phyloP scores from a whole-genome alignment of 2,113 vertebrate genomes.

The Brachyhypopomus occidentalis region DNA sequence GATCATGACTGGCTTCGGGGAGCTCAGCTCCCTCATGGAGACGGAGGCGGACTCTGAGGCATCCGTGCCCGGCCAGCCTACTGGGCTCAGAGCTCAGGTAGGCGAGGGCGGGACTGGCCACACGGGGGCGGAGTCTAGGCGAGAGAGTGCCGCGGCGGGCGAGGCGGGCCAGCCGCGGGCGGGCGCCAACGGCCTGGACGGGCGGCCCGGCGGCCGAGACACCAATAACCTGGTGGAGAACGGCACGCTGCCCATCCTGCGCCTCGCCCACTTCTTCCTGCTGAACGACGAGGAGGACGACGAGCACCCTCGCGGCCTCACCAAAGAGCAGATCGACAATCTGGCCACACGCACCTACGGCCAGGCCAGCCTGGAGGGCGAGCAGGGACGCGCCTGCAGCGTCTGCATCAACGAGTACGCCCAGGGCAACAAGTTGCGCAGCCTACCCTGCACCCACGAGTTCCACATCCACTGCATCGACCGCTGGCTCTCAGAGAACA shows the following conservation, averaged over 20 bases:
- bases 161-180: slow-evolving; percentile 62
- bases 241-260: slow-evolving; percentile 86
- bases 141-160: slow-evolving; percentile 31
- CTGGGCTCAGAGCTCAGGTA: slow-evolving; percentile 50
- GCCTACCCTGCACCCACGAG: slow-evolving; percentile 89
- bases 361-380: slow-evolving; percentile 80
- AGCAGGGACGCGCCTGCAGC: slow-evolving; percentile 86
- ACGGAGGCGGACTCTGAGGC: slow-evolving; percentile 83
- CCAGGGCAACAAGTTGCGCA: slow-evolving; percentile 91
- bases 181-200: slow-evolving; percentile 58
- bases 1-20: slow-evolving; percentile 94
- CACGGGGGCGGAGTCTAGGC: slow-evolving; percentile 55
- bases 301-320: slow-evolving; percentile 85
- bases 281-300: slow-evolving; percentile 87
- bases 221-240: slow-evolving; percentile 87
- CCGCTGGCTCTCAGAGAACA: slow-evolving; percentile 96
- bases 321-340: slow-evolving; percentile 98
- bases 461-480: slow-evolving; percentile 97
- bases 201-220: slow-evolving; percentile 74
- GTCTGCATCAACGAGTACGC: slow-evolving; percentile 95
- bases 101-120: slow-evolving; percentile 55
- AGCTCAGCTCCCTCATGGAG: slow-evolving; percentile 92
- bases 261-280: slow-evolving; percentile 90
- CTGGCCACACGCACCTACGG: slow-evolving; percentile 90
- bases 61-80: slow-evolving; percentile 60